Evolutionary conservation across 2,113 vertebrate species (phyloP), one percentile per base, ranked within the genome.

Genomic region (Scalopus aquaticus): DNA sequence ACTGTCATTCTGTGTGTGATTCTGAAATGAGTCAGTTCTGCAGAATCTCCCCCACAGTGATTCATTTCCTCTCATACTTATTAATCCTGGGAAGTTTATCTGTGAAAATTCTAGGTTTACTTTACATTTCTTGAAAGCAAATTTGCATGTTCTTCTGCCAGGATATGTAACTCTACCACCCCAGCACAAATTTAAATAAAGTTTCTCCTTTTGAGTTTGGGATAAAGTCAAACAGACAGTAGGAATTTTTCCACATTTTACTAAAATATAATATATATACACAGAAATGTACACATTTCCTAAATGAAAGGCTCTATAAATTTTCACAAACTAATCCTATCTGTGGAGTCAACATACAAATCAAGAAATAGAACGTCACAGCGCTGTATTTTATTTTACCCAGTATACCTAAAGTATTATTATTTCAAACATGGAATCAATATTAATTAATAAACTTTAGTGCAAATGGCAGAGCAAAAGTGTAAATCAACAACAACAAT

Each of bases 71-170:
- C n/a, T 91, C 65, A 3, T 30, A 76, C 51, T 58, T 85, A 88
- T 62, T 74, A 88, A 74, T 26, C 26, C 42, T 79, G 69, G 16
- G 0, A 84, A 65, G 0, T 62, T 91, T 46, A 37, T 32, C 39
- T 73, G 60, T 70, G 20, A 76, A 93, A 81, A 65, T 58, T 88
- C 28, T 89, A 39, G 17, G 39, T 64, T 83, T 83, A 82, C 87
- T 56, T 90, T 79, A 76, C 67, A 91, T 90, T 88, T 91, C 5
- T 81, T 15, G 60, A 72, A 93, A 64, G n/a, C 6, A 91, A 44
- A 90, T 73, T 9, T 67, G n/a, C 49, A 83, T 79, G 80, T 80
- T 89, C 6, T 72, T 76, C 44, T 49, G 19, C n/a, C 44, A 6
- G 11, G 16, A 60, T 83, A 9, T 73, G 22, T 32, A 70, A 67